These are phyloP conservation scores for Flexamia atlantica DNA, from an alignment of 2,888 invertebrate genomes.

Conservation along the genomic window DNA sequence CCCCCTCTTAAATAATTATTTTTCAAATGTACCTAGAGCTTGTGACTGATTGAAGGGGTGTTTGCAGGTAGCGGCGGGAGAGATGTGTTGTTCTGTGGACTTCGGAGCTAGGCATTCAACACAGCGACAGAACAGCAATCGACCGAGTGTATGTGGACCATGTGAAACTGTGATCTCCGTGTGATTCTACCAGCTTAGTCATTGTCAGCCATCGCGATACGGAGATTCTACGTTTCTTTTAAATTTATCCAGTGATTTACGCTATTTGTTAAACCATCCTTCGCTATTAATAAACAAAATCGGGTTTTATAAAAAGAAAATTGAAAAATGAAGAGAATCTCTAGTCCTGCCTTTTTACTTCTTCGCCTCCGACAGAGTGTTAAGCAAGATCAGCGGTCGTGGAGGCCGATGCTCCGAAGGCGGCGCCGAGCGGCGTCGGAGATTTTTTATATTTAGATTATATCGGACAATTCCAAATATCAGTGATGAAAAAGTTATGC, in stretches of 20 bases:
- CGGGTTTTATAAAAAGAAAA: slow-evolving; percentile 68
- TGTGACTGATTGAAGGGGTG: too few relatives aligned
- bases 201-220: slow-evolving; percentile 18
- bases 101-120: slow-evolving; percentile 67
- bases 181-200: slow-evolving; percentile 23
- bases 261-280: slow-evolving; percentile 56
- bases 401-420: slow-evolving; percentile 58
- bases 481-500: slow-evolving; percentile 64
- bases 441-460: slow-evolving; percentile 67
- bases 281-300: slow-evolving; percentile 61
- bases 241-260: slow-evolving; percentile 58
- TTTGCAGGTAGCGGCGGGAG: slow-evolving; percentile 58
- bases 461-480: slow-evolving; percentile 62
- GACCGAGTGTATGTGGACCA: slow-evolving; percentile 58
- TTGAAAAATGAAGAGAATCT: slow-evolving; percentile 68
- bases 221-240: slow-evolving; percentile 50
- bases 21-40: too few relatives aligned
- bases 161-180: slow-evolving; percentile 56
- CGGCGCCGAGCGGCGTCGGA: slow-evolving; percentile 66
- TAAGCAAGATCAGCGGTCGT: slow-evolving; percentile 45
- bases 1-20: too few relatives aligned
- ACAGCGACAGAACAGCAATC: slow-evolving; percentile 66
- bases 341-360: slow-evolving; percentile 70
- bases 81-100: slow-evolving; percentile 64
- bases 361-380: slow-evolving; percentile 60